Percentiles rank a stretch among this genome's conserved stretches.
Evolutionary conservation across 1,140 invertebrate genomes (phyloP).

Genomic region (Lordiphosa clarofinis): DNA sequence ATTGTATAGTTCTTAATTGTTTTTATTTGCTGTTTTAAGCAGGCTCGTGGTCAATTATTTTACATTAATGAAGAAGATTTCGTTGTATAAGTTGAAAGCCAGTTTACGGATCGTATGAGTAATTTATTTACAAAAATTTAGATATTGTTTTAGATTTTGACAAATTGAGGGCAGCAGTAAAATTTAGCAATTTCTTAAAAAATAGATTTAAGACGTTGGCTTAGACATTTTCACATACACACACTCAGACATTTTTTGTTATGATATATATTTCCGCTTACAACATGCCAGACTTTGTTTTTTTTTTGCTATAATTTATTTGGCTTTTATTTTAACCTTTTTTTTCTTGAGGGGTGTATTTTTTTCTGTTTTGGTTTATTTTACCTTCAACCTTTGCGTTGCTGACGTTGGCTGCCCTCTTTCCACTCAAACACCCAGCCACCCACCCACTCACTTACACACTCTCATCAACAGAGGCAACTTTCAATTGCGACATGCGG

Average conservation of each 20-base stretch:
- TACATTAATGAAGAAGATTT: too few species aligned
- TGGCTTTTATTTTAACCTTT: slow-evolving; percentile 59
- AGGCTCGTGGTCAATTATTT: too few species aligned
- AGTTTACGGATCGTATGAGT: too few species aligned
- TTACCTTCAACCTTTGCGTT: slow-evolving; percentile 71
- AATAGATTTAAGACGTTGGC: too few species aligned
- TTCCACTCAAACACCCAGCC: slow-evolving; percentile 9
- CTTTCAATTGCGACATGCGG: slow-evolving; percentile 74
- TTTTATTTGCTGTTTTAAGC: too few species aligned
- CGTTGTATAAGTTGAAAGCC: too few species aligned
- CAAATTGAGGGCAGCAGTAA: too few species aligned
- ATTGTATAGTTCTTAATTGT: too few species aligned
- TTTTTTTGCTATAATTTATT: slow-evolving; percentile 17
- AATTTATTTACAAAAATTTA: too few species aligned
- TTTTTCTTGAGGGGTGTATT: too few species aligned
- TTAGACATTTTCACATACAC: slow-evolving; percentile 1
- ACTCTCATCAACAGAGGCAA: slow-evolving; percentile 35
- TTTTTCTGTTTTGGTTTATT: slow-evolving; percentile 62
- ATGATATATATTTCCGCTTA: slow-evolving; percentile 63
- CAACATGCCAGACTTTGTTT: slow-evolving; percentile 54
- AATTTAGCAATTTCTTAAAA: too few species aligned
- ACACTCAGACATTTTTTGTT: slow-evolving; percentile 20
- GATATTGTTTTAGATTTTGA: too few species aligned
- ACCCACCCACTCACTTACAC: slow-evolving; percentile 5
- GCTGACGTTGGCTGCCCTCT: slow-evolving; percentile 14